These are phyloP conservation scores for Rhagonycha fulva DNA, from an alignment of 2,888 invertebrate genomes.

Conservation along the genomic window DNA sequence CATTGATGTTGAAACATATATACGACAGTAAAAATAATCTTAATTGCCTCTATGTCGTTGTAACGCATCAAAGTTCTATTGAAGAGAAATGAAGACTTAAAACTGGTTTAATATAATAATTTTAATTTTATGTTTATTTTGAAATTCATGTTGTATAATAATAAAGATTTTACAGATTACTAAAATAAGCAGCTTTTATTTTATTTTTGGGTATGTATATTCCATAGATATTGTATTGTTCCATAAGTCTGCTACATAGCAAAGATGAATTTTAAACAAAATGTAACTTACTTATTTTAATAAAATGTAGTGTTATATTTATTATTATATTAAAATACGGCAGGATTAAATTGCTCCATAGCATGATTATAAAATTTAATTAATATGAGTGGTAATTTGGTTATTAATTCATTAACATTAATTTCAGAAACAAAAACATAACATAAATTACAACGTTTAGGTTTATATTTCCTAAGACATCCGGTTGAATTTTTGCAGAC, in stretches of 20 bases:
- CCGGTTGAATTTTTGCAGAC: background rate
- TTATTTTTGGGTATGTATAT: too few relatives aligned
- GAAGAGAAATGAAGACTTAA: background rate
- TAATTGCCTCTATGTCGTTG: background rate
- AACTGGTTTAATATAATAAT: background rate
- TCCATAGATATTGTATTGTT: too few relatives aligned
- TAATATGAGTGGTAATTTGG: background rate
- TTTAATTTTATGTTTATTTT: background rate
- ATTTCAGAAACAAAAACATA: background rate
- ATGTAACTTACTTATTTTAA: background rate
- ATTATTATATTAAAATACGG: background rate
- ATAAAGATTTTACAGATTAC: background rate
- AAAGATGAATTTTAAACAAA: background rate
- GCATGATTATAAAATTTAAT: background rate
- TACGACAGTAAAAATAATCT: background rate
- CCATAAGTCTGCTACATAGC: too few relatives aligned
- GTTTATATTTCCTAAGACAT: background rate
- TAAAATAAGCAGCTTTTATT: background rate
- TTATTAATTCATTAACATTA: background rate
- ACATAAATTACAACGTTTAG: background rate
- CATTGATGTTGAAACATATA: background rate
- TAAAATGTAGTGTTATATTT: background rate
- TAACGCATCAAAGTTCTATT: background rate
- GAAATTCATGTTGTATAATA: background rate
- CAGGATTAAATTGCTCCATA: background rate